Evolutionary conservation across 2,888 invertebrate species (phyloP).

Genomic region (Standfussiana lucernea): DNA sequence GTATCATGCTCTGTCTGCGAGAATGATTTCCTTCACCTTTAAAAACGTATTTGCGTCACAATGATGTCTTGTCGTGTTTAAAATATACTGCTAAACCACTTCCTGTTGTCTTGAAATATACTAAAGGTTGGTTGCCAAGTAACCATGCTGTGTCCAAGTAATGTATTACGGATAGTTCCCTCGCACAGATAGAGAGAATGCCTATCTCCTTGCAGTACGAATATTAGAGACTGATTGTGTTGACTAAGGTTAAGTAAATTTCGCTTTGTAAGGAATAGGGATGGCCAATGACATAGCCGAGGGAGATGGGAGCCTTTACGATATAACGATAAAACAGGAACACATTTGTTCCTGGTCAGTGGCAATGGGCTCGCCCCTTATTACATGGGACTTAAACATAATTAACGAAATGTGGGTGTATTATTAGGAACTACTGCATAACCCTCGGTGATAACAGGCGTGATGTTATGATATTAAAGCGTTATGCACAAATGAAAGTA

Average conservation of each 20-base stretch:
- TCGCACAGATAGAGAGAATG: too few relatives aligned
- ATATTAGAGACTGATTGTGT: too few relatives aligned
- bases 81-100: constrained; percentile 26
- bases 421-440: not conserved
- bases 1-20: not conserved
- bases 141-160: not conserved
- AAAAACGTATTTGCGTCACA: not conserved
- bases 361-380: not conserved
- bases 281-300: too few relatives aligned
- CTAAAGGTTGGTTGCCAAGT: constrained; percentile 1
- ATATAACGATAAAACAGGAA: too few relatives aligned
- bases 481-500: too few relatives aligned
- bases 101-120: constrained; percentile 40
- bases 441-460: not conserved
- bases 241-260: too few relatives aligned
- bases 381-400: too few relatives aligned
- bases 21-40: not conserved
- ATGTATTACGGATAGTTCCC: not conserved
- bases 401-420: too few relatives aligned
- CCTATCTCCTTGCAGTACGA: not conserved
- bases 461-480: not conserved
- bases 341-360: not conserved
- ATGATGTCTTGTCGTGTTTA: constrained; percentile 17
- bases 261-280: too few relatives aligned
- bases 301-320: too few relatives aligned